phyloP scores from a whole-genome alignment of 2,797 vertebrate species.

The Cossypha heuglini region DNA sequence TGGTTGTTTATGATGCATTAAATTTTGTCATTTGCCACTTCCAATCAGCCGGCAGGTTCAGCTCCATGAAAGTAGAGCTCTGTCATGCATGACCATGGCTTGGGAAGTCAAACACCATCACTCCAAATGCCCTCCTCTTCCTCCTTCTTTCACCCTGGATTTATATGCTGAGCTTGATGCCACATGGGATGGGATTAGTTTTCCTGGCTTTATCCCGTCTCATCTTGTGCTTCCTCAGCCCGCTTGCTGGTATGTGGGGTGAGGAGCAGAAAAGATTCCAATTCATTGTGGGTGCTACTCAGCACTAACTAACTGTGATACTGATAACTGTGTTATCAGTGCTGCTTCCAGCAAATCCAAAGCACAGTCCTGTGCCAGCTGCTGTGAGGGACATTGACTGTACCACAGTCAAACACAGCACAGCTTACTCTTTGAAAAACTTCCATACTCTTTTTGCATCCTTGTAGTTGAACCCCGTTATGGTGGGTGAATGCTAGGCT shows the following conservation, averaged over 20 bases:
- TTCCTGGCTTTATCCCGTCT: background rate
- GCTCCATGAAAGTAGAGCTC: background rate
- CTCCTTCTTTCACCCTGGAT: fast-evolving
- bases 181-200: background rate
- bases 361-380: fast-evolving
- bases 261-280: no score
- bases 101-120: background rate
- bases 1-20: background rate
- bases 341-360: background rate
- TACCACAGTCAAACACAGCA: background rate
- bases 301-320: background rate
- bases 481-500: background rate
- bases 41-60: background rate
- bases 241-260: background rate
- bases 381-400: background rate
- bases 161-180: background rate
- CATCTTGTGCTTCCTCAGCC: fast-evolving
- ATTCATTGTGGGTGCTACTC: fast-evolving
- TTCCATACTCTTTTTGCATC: fast-evolving
- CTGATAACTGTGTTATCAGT: background rate
- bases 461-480: background rate
- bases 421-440: background rate
- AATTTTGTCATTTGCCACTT: background rate
- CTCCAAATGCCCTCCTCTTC: background rate
- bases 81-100: fast-evolving